Percentiles rank a stretch among this genome's conserved stretches.
These are phyloP conservation scores for Nesidiocoris tenuis DNA, from an alignment of 2,888 invertebrate species.

Conservation along the genomic window DNA sequence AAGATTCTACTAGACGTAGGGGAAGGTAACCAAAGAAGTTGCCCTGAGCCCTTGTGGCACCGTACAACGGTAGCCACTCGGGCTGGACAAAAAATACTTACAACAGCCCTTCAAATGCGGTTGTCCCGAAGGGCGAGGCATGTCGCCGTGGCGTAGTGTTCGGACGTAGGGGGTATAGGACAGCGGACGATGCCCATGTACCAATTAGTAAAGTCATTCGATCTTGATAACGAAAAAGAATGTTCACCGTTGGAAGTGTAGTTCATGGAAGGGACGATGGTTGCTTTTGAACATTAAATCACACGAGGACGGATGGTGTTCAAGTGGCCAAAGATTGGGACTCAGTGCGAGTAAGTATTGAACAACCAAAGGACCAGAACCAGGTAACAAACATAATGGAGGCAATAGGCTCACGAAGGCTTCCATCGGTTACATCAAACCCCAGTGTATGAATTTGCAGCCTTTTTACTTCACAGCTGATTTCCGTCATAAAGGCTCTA, in stretches of 20 bases:
- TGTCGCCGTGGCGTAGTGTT: not conserved
- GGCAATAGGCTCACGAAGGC: too few relatives aligned
- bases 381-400: too few relatives aligned
- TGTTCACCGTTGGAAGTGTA: conserved; percentile 6
- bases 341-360: not conserved
- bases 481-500: too few relatives aligned
- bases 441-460: too few relatives aligned
- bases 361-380: too few relatives aligned
- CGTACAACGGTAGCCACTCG: conserved; percentile 13
- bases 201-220: conserved; percentile 25
- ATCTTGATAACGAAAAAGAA: conserved; percentile 25
- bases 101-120: not conserved
- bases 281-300: not conserved
- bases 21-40: conserved; percentile 20
- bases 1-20: not conserved
- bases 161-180: not conserved
- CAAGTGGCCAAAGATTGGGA: not conserved
- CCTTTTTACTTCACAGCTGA: too few relatives aligned
- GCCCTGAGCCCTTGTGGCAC: conserved; percentile 2
- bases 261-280: conserved; percentile 1
- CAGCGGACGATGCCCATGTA: conserved; percentile 14
- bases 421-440: too few relatives aligned
- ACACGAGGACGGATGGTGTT: not conserved
- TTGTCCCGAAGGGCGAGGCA: not conserved
- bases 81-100: not conserved